Conservation (phyloP, 2,888 invertebrate species). For the Dione juno region DNA sequence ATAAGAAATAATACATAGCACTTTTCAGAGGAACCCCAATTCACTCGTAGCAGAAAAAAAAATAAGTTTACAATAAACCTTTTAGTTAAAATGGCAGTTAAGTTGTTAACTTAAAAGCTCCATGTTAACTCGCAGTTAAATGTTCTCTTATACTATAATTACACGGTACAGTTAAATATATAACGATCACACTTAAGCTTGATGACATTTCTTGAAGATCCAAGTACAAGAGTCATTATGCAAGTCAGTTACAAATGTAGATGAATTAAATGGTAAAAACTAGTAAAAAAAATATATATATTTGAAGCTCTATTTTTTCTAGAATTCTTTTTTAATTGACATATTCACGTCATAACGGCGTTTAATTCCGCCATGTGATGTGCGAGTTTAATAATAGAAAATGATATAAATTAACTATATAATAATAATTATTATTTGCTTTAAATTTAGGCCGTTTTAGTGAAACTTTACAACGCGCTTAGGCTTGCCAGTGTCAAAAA, state of each 20-base stretch:
- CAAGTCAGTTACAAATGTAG: not conserved
- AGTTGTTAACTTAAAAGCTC: conserved; percentile 15
- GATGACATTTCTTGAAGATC: conserved; percentile 13
- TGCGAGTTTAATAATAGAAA: no score
- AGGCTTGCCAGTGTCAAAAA: no score
- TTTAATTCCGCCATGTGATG: no score
- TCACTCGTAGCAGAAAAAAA: no score
- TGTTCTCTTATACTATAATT: conserved; percentile 15
- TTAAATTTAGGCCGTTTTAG: no score
- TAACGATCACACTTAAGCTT: conserved; percentile 3
- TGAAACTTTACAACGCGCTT: no score
- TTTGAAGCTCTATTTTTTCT: no score
- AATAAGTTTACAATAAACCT: conserved; percentile 9
- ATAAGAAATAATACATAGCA: not conserved
- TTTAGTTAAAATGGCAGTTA: conserved; percentile 13
- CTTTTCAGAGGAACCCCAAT: no score
- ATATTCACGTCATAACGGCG: no score
- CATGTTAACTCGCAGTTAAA: conserved; percentile 15
- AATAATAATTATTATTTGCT: no score
- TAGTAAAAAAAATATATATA: not conserved
- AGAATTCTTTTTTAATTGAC: no score
- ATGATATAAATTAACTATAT: no score
- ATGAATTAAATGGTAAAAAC: not conserved
- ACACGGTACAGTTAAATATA: conserved; percentile 15
- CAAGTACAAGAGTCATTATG: not conserved